These are phyloP conservation scores for Lasiurus borealis DNA, from an alignment of 2,113 vertebrate species.

Conservation along the genomic window DNA sequence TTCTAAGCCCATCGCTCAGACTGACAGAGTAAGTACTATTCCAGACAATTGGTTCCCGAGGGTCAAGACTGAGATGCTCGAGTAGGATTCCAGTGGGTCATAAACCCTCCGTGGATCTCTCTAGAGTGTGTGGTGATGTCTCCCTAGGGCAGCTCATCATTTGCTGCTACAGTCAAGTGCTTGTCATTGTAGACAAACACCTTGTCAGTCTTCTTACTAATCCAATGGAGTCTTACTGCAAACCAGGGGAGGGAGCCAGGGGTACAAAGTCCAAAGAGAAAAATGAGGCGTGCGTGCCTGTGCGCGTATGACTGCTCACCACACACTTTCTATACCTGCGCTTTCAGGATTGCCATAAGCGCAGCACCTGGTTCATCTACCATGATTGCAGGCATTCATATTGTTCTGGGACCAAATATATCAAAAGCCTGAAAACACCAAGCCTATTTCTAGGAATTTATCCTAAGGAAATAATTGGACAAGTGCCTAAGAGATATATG, in stretches of 20 bases:
- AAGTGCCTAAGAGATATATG: slow-evolving; percentile 46
- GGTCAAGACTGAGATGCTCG: slow-evolving; percentile 88
- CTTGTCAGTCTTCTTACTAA: slow-evolving; percentile 85
- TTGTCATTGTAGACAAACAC: slow-evolving; percentile 89
- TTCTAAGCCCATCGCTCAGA: slow-evolving; percentile 89
- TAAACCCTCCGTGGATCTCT: slow-evolving; percentile 89
- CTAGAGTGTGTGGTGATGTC: slow-evolving; percentile 89
- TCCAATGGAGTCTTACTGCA: slow-evolving; percentile 83
- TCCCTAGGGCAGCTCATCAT: slow-evolving; percentile 89
- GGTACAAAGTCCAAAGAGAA: slow-evolving; percentile 82
- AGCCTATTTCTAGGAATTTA: slow-evolving; percentile 51
- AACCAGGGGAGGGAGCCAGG: slow-evolving; percentile 79
- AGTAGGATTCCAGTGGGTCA: slow-evolving; percentile 91
- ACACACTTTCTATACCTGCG: background rate
- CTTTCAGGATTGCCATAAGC: background rate
- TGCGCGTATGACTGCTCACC: background rate
- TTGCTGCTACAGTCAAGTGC: slow-evolving; percentile 86
- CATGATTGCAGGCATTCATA: background rate
- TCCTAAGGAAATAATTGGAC: slow-evolving; percentile 68
- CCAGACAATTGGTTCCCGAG: slow-evolving; percentile 89
- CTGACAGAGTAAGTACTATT: slow-evolving; percentile 88
- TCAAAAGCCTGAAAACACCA: slow-evolving; percentile 45
- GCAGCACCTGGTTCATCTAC: slow-evolving; percentile 41
- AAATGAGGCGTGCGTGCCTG: slow-evolving; percentile 63
- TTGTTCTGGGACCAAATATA: background rate